phyloP scores from a whole-genome alignment of 2,888 invertebrate genomes.

The Sinelater perroti region DNA sequence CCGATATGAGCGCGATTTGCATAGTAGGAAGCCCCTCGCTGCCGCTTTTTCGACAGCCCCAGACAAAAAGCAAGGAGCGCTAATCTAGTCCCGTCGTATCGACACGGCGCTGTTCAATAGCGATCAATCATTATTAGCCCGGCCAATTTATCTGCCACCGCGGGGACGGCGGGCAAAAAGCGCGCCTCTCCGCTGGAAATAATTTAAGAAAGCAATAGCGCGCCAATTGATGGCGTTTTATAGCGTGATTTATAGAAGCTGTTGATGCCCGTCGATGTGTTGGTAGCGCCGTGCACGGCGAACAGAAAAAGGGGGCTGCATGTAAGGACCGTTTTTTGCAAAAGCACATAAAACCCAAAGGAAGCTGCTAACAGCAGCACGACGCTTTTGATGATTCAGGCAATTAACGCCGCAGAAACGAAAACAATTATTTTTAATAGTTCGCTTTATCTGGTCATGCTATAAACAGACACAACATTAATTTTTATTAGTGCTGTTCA shows the following conservation, averaged over 20 bases:
- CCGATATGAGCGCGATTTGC: no score
- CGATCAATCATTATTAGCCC: constrained; percentile 13
- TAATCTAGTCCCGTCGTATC: background rate
- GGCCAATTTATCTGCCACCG: constrained; percentile 12
- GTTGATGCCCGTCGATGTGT: background rate
- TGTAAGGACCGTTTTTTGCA: background rate
- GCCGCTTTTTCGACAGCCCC: no score
- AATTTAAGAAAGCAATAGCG: constrained; percentile 16
- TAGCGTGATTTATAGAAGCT: constrained; percentile 10
- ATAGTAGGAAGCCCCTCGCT: no score
- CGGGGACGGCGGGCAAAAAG: background rate
- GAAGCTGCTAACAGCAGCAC: background rate
- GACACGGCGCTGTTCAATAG: constrained; percentile 8
- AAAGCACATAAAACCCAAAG: background rate
- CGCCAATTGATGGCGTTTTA: constrained; percentile 13
- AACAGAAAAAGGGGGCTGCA: background rate
- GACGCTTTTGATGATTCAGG: background rate
- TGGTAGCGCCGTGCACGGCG: background rate
- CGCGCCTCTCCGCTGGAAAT: constrained; percentile 10
- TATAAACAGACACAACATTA: no score
- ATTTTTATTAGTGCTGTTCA: no score
- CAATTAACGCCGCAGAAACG: background rate
- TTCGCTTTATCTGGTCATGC: background rate
- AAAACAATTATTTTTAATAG: background rate
- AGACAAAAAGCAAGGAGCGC: no score